Conservation (phyloP, 2,797 vertebrate genomes). For the Lithobates sylvaticus region DNA sequence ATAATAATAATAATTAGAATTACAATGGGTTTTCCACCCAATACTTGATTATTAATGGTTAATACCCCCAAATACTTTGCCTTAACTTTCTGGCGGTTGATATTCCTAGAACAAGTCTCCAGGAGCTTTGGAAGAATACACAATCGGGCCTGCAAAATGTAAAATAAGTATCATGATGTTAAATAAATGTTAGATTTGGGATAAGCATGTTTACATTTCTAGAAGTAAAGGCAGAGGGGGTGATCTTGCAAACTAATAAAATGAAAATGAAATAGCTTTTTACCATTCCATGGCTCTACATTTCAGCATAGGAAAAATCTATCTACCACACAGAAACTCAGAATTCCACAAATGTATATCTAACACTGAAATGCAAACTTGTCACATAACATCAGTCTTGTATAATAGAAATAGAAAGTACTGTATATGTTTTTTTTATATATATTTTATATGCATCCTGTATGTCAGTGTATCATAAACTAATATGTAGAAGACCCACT, state of each 20-base stretch:
- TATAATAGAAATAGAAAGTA: constrained; percentile 9
- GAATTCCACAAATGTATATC: too few relatives aligned
- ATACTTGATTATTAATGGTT: background rate
- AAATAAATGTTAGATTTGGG: background rate
- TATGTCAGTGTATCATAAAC: constrained; percentile 4
- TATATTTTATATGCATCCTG: constrained; percentile 7
- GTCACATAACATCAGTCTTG: background rate
- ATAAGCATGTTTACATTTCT: too few relatives aligned
- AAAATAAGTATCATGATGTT: background rate
- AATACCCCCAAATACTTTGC: background rate
- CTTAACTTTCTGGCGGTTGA: too few relatives aligned
- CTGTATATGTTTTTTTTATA: background rate
- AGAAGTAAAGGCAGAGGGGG: too few relatives aligned
- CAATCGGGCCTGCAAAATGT: background rate
- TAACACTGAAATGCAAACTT: too few relatives aligned
- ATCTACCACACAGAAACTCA: too few relatives aligned
- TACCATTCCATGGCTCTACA: too few relatives aligned
- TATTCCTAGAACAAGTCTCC: too few relatives aligned
- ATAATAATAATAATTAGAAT: too few relatives aligned
- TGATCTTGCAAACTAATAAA: too few relatives aligned
- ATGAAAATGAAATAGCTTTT: too few relatives aligned
- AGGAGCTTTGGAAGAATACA: background rate
- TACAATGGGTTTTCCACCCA: background rate
- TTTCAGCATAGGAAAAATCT: too few relatives aligned
- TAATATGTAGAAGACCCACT: constrained; percentile 31